Evolutionary conservation across 2,888 invertebrate species (phyloP), one percentile per base, ranked within the genome.

Genomic region (Lymantria monacha): DNA sequence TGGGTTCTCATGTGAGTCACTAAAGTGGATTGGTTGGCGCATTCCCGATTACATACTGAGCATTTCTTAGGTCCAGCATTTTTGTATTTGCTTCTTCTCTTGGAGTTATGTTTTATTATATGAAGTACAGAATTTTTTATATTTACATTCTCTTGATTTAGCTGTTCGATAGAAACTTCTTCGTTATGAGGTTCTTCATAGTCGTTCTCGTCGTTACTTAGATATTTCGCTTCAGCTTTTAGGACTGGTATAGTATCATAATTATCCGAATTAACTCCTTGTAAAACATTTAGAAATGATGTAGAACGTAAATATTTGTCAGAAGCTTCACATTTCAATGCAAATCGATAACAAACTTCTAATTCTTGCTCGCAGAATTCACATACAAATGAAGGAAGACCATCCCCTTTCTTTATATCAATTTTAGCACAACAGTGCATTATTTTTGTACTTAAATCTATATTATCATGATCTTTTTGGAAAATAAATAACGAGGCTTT

Each of bases 1-100:
- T 88, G 87, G 0, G 71, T 74, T n/a, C 84, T 71, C 80, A 78
- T 79, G 57, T 89, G 87, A 33, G 73, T 64, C 0, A 55, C 46
- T 8, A 83, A 62, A 9, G 80, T 66, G 0, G 86, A 85, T 9
- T 66, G 73, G 50, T 74, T 83, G 0, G 69, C 57, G 40, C 81
- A 83, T 15, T 68, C 58, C 9, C 74, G 66, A 7, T 70, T 70
- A 63, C 88, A 89, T 7, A 74, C 62, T 5, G 68, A 61, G 45
- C 88, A 89, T 40, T 63, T 71, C 5, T 49, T 58, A 7, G 56
- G 46, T 7, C 53, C 54, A 5, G 46, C 10, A 9, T 45, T 53
- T 47, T 65, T 73, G 11, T 48, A 59, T 50, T 67, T 70, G 2
- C 51, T 58, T 46, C 53, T 61, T 42, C 63, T 74, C 57, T 67